Evolutionary conservation across 2,113 vertebrate species (phyloP).

Genomic region (Agapornis roseicollis): DNA sequence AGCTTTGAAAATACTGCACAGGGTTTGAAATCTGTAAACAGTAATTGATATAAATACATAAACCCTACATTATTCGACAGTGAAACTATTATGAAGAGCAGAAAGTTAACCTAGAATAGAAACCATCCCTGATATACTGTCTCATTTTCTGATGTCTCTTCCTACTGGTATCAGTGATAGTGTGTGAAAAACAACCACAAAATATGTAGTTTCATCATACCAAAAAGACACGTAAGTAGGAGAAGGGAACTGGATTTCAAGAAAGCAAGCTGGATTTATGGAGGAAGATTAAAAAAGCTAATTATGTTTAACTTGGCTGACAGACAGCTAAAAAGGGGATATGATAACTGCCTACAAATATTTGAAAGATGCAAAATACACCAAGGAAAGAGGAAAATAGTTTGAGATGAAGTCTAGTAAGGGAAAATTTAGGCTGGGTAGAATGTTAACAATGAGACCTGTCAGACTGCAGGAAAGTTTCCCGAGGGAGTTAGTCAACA

Average conservation of each 20-base stretch:
- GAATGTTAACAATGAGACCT: conserved; percentile 52
- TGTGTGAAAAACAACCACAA: conserved; percentile 49
- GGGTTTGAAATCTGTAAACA: not conserved
- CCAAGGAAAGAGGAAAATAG: conserved; percentile 30
- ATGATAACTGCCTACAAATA: conserved; percentile 61
- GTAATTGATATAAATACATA: not conserved
- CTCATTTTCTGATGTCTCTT: conserved; percentile 15
- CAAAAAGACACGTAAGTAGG: conserved; percentile 34
- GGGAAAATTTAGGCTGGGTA: conserved; percentile 20
- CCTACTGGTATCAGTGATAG: not conserved
- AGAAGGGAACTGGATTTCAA: conserved; percentile 45
- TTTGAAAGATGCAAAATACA: conserved; percentile 59
- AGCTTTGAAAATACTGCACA: not conserved
- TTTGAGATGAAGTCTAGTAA: conserved; percentile 31
- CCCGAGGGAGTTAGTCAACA: conserved; percentile 13
- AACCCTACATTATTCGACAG: not conserved
- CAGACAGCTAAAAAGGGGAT: conserved; percentile 37
- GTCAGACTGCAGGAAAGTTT: conserved; percentile 35
- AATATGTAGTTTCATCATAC: conserved; percentile 42
- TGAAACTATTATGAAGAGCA: not conserved
- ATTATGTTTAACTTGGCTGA: conserved; percentile 66
- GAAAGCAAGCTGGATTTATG: conserved; percentile 51
- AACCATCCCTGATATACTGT: not conserved
- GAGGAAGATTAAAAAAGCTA: conserved; percentile 59
- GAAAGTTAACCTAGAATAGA: not conserved